Percentiles rank a stretch among this genome's conserved stretches.
Conservation (phyloP, 2,797 vertebrate genomes). For the Phataginus tricuspis region DNA sequence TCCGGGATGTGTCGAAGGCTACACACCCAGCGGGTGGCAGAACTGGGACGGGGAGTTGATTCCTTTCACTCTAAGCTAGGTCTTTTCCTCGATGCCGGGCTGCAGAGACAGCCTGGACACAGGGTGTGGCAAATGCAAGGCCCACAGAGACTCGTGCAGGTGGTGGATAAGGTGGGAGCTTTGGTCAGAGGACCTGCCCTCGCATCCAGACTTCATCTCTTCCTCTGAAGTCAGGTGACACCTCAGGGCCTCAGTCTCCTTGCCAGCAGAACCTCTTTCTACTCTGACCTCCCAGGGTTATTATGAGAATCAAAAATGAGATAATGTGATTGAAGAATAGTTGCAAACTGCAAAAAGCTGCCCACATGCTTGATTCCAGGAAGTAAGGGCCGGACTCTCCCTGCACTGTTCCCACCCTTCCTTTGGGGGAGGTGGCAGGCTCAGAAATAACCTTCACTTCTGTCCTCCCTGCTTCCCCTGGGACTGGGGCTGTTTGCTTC, state of each 20-base stretch:
- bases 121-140: background rate
- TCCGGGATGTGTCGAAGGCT: background rate
- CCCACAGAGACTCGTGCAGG: background rate
- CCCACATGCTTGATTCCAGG: background rate
- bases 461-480: background rate
- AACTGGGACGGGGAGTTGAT: background rate
- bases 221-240: background rate
- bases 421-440: slow-evolving; percentile 17
- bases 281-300: background rate
- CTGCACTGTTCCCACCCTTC: slow-evolving; percentile 30
- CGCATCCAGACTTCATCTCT: background rate
- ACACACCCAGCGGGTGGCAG: background rate
- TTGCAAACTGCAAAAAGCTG: background rate
- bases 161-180: background rate
- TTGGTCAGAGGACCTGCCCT: background rate
- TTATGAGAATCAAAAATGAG: background rate
- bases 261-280: background rate
- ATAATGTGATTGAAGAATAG: background rate
- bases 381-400: background rate
- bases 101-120: background rate
- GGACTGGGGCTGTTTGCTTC: slow-evolving; percentile 50
- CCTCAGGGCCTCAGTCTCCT: background rate
- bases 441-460: slow-evolving; percentile 50
- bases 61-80: background rate
- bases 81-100: background rate